phyloP scores from a whole-genome alignment of 2,888 invertebrate species.

The Embidobia sp. region DNA sequence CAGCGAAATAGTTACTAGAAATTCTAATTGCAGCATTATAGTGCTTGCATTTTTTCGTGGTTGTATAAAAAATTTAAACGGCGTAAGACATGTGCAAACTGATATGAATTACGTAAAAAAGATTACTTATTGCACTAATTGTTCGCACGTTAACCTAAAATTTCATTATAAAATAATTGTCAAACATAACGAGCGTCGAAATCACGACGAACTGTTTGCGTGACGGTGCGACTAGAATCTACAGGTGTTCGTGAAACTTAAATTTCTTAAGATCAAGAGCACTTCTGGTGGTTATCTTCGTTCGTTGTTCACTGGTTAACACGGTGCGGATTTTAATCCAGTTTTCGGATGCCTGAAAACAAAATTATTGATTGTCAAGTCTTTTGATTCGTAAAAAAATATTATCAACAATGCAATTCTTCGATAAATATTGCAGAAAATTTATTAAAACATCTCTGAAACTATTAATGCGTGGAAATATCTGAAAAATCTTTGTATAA shows the following conservation, averaged over 20 bases:
- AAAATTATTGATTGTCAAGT: too few relatives aligned
- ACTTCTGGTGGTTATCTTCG: conserved; percentile 74
- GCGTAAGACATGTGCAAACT: conserved; percentile 49
- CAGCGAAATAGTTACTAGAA: neutral
- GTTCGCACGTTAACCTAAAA: conserved; percentile 61
- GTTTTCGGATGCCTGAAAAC: conserved; percentile 77
- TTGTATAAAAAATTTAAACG: conserved; percentile 19
- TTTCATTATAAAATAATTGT: conserved; percentile 64
- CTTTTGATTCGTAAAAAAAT: too few relatives aligned
- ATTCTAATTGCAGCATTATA: neutral
- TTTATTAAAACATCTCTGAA: too few relatives aligned
- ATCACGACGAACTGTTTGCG: conserved; percentile 71
- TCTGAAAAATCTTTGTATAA: too few relatives aligned
- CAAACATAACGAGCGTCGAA: conserved; percentile 70
- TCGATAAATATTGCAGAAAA: too few relatives aligned
- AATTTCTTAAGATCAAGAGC: conserved; percentile 69
- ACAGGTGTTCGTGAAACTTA: conserved; percentile 63
- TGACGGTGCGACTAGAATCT: conserved; percentile 76
- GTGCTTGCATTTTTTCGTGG: neutral
- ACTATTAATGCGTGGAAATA: too few relatives aligned
- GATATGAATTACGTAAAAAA: conserved; percentile 50
- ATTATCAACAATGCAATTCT: too few relatives aligned
- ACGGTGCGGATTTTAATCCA: conserved; percentile 75
- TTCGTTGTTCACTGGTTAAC: conserved; percentile 67
- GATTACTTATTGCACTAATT: conserved; percentile 66